These are phyloP conservation scores for Pristionchus japonicus DNA, from an alignment of 2,888 invertebrate species.

Conservation along the genomic window DNA sequence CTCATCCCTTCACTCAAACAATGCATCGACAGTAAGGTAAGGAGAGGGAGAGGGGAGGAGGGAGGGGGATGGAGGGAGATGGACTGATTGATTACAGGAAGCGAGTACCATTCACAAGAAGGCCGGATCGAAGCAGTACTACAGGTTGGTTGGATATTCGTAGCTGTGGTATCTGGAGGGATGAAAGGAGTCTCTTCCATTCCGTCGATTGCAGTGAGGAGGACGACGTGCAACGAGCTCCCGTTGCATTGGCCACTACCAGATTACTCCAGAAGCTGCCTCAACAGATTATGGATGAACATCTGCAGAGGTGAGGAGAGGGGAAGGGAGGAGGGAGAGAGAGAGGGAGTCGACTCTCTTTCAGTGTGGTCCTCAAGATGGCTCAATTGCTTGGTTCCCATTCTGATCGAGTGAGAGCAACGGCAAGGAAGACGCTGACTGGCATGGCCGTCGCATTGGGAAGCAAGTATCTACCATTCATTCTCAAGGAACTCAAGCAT, in stretches of 20 bases:
- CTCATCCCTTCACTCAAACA: conserved; percentile 87
- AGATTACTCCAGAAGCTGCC: conserved; percentile 91
- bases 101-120: conserved; percentile 14
- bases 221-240: conserved; percentile 90
- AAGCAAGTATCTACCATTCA: conserved; percentile 84
- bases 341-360: neutral
- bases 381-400: conserved; percentile 92
- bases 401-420: conserved; percentile 81
- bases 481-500: conserved; percentile 87
- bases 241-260: conserved; percentile 91
- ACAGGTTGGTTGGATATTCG: conserved; percentile 16
- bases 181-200: no score
- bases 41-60: neutral
- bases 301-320: conserved; percentile 81
- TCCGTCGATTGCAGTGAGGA: conserved; percentile 77
- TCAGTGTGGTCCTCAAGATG: conserved; percentile 80
- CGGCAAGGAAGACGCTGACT: conserved; percentile 90
- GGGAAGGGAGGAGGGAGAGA: neutral
- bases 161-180: neutral
- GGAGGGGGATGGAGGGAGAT: neutral
- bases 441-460: conserved; percentile 90
- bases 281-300: conserved; percentile 73
- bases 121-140: conserved; percentile 19
- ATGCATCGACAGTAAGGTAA: conserved; percentile 78
- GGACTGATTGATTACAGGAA: conserved; percentile 40